Evolutionary conservation across 2,113 vertebrate genomes (phyloP).

Genomic region (Oncorhynchus mykiss): DNA sequence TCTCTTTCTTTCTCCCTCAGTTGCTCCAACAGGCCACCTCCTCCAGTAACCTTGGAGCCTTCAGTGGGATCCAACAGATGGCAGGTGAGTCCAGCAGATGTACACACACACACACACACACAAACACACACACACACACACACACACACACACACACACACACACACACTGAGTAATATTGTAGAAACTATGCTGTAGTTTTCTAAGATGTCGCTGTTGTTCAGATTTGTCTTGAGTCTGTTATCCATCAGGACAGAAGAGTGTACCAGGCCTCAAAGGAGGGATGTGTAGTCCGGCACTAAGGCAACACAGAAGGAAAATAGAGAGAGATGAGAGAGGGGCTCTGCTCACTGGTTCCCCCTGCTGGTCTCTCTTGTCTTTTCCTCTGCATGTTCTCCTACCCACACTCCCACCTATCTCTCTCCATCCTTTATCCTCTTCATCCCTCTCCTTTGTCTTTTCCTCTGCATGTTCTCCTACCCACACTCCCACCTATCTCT

Average conservation of each 20-base stretch:
- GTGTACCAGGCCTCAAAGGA: neutral
- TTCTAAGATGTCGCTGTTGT: too few relatives aligned
- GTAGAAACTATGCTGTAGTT: too few relatives aligned
- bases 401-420: neutral
- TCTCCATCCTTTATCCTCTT: constrained; percentile 12
- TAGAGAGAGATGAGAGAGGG: neutral
- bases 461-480: too few relatives aligned
- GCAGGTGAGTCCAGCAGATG: constrained; percentile 83
- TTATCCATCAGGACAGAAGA: constrained; percentile 5
- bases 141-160: constrained; percentile 10
- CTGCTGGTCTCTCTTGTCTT: constrained; percentile 37
- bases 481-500: too few relatives aligned
- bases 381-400: constrained; percentile 13
- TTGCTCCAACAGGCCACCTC: constrained; percentile 97
- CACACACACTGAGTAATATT: neutral
- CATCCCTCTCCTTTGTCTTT: too few relatives aligned
- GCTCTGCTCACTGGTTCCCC: constrained; percentile 58
- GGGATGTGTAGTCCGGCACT: neutral
- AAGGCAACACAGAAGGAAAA: neutral
- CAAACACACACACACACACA: constrained; percentile 3
- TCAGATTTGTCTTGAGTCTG: constrained; percentile 20
- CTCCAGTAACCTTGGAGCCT: constrained; percentile 96
- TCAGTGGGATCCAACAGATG: constrained; percentile 99
- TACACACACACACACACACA: constrained; percentile 13
- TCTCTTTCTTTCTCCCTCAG: constrained; percentile 68